These are phyloP conservation scores for Agrochola lychnidis DNA, from an alignment of 2,888 invertebrate species.

Conservation along the genomic window DNA sequence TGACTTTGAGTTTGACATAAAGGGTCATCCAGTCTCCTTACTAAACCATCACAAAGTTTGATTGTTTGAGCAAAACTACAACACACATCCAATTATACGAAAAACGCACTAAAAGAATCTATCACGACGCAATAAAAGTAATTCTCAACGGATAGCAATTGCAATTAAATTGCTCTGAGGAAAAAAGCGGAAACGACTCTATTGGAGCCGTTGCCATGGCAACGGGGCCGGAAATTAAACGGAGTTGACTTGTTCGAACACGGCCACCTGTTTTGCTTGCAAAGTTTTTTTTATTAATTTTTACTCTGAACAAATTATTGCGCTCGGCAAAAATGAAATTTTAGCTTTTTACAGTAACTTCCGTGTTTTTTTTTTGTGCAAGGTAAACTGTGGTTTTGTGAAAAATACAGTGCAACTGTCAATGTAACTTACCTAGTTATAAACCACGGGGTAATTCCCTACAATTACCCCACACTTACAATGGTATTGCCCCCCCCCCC, in stretches of 20 bases:
- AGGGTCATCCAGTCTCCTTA: too few relatives aligned
- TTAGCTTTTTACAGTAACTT: constrained; percentile 10
- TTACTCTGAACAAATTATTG: constrained; percentile 50
- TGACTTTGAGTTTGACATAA: too few relatives aligned
- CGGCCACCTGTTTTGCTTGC: constrained; percentile 66
- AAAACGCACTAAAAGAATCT: constrained; percentile 25
- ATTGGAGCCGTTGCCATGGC: constrained; percentile 67
- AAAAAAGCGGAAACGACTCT: constrained; percentile 65
- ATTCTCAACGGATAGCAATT: constrained; percentile 55
- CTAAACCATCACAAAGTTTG: background rate
- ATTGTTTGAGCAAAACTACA: background rate
- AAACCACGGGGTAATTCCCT: background rate
- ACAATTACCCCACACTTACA: background rate
- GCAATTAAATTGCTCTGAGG: constrained; percentile 69
- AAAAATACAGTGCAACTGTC: background rate
- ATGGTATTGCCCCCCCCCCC: too few relatives aligned
- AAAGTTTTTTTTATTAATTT: constrained; percentile 60
- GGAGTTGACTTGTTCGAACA: constrained; percentile 68
- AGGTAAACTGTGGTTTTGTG: background rate
- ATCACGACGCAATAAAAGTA: constrained; percentile 51
- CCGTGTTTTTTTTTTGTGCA: background rate
- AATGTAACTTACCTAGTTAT: background rate
- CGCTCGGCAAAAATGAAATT: constrained; percentile 23
- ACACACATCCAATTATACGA: constrained; percentile 22
- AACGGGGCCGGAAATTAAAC: constrained; percentile 76